phyloP scores from a whole-genome alignment of 2,113 vertebrate species.

The Boulengeromyrus knoepffleri region DNA sequence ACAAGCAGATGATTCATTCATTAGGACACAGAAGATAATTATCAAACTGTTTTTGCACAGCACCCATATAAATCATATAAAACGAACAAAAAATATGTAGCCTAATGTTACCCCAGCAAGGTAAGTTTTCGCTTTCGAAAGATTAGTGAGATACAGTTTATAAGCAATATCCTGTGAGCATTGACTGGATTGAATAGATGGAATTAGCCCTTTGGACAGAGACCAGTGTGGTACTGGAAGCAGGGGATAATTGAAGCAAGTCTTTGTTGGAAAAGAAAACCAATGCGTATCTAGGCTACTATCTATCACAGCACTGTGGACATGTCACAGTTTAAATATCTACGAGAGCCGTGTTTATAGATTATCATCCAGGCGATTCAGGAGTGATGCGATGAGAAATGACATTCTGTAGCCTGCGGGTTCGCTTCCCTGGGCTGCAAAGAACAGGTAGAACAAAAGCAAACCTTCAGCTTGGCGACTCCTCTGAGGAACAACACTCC shows the following conservation, averaged over 20 bases:
- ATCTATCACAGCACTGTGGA: background rate
- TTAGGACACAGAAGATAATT: background rate
- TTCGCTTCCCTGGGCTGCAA: background rate
- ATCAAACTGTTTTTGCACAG: background rate
- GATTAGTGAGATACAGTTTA: background rate
- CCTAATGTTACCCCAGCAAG: background rate
- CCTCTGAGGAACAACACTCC: background rate
- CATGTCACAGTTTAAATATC: conserved; percentile 7
- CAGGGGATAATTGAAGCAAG: background rate
- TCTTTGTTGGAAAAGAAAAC: background rate
- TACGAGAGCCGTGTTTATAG: background rate
- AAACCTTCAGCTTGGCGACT: background rate
- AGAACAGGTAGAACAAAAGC: background rate
- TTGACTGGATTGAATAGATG: background rate
- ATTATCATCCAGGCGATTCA: background rate
- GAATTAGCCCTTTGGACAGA: background rate
- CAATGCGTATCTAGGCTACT: background rate
- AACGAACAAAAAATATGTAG: background rate
- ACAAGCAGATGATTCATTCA: background rate
- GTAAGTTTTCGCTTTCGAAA: background rate
- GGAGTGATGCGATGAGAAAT: background rate
- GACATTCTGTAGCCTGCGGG: background rate
- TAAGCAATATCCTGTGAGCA: background rate
- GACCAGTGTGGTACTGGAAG: background rate
- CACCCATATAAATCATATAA: background rate